Conservation (phyloP, 2,888 invertebrate genomes). For the Magallana nippona region DNA sequence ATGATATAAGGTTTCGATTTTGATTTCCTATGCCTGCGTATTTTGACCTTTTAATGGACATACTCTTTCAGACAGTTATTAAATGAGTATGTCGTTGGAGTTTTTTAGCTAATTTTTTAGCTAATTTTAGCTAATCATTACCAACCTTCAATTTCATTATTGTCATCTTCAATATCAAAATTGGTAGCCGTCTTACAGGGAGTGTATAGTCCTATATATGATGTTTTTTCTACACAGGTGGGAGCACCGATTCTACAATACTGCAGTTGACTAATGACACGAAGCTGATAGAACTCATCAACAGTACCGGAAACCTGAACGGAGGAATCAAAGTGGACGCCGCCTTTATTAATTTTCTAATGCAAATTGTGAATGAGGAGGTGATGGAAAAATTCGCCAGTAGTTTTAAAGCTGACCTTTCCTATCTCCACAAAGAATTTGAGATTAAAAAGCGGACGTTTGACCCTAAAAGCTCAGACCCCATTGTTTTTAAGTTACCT, state of each 20-base stretch:
- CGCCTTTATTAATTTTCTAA: constrained; percentile 60
- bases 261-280: constrained; percentile 57
- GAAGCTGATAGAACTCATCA: constrained; percentile 54
- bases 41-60: too few relatives aligned
- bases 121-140: too few relatives aligned
- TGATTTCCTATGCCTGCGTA: too few relatives aligned
- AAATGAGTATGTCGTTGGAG: too few relatives aligned
- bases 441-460: constrained; percentile 61
- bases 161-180: too few relatives aligned
- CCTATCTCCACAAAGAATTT: constrained; percentile 62
- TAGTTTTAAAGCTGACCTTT: constrained; percentile 57
- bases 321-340: constrained; percentile 60
- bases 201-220: not conserved
- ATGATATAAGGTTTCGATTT: too few relatives aligned
- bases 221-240: constrained; percentile 40
- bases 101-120: too few relatives aligned
- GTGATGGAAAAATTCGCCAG: constrained; percentile 60
- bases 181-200: too few relatives aligned
- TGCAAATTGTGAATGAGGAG: constrained; percentile 55
- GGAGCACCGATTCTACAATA: constrained; percentile 56
- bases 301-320: constrained; percentile 56
- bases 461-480: constrained; percentile 45
- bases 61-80: too few relatives aligned
- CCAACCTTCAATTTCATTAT: too few relatives aligned
- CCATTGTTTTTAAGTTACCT: constrained; percentile 44